These are phyloP conservation scores for Pseudochirops corinnae DNA, from an alignment of 2,797 vertebrate species.

Conservation along the genomic window DNA sequence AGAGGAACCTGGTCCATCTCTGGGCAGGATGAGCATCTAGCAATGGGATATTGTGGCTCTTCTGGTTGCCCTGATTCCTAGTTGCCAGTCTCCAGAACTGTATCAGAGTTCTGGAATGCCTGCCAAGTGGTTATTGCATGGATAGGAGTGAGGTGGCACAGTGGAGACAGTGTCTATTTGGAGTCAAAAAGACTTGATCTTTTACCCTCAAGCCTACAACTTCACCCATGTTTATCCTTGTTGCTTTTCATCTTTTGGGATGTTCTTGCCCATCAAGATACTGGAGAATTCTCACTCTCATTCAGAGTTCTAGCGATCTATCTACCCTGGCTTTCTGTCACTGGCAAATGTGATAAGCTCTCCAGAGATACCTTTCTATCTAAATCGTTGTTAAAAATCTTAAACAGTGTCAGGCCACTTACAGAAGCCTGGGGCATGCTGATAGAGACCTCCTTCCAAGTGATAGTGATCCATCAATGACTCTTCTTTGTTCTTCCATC, in stretches of 20 bases:
- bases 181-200: not conserved
- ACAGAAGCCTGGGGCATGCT: not conserved
- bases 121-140: not conserved
- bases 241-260: not conserved
- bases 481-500: too few relatives aligned
- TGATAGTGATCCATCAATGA: not conserved
- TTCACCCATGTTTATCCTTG: not conserved
- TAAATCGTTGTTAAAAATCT: not conserved
- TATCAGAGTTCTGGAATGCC: not conserved
- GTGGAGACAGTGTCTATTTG: not conserved
- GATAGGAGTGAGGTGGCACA: not conserved
- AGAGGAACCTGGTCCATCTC: not conserved
- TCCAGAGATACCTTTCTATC: not conserved
- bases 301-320: not conserved
- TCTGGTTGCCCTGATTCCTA: not conserved
- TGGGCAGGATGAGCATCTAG: not conserved
- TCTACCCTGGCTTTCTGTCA: not conserved
- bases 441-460: not conserved
- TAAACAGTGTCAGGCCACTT: not conserved
- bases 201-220: not conserved
- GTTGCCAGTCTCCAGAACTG: not conserved
- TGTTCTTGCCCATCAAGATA: too few relatives aligned
- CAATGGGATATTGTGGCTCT: not conserved
- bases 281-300: not conserved
- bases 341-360: not conserved